A percentile compares a stretch with the other conserved stretches of the same genome.
phyloP scores from a whole-genome alignment of 1,140 invertebrate genomes.

The Meteorus sp. region DNA sequence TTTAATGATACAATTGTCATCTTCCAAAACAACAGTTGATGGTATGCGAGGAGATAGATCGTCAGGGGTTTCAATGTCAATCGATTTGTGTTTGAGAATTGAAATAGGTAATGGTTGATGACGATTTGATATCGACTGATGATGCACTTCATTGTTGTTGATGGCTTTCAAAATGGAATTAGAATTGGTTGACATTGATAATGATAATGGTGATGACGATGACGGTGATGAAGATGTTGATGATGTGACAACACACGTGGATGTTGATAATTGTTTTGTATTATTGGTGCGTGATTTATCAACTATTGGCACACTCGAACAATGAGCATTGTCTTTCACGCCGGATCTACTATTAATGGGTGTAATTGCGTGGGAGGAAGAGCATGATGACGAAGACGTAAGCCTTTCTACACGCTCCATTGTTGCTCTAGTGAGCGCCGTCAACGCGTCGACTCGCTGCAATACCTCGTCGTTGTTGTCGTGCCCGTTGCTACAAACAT shows the following conservation, averaged over 20 bases:
- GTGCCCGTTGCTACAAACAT: constrained; percentile 20
- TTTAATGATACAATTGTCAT: constrained; percentile 55
- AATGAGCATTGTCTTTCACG: not conserved
- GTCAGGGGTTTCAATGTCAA: constrained; percentile 60
- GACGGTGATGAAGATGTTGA: not conserved
- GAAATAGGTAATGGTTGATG: constrained; percentile 65
- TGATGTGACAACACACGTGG: not conserved
- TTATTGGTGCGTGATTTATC: constrained; percentile 28
- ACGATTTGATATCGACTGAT: constrained; percentile 32
- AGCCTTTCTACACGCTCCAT: constrained; percentile 69
- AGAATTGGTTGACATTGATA: constrained; percentile 4
- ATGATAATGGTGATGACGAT: not conserved
- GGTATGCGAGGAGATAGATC: constrained; percentile 36
- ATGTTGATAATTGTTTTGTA: constrained; percentile 33
- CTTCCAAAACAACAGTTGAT: constrained; percentile 14
- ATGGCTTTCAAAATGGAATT: constrained; percentile 40
- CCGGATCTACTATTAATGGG: constrained; percentile 25
- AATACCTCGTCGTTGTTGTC: constrained; percentile 59
- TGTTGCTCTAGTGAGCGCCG: constrained; percentile 68
- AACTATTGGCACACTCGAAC: constrained; percentile 5
- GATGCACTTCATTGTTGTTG: constrained; percentile 56
- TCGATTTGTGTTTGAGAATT: constrained; percentile 77
- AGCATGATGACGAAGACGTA: constrained; percentile 42
- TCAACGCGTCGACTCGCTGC: constrained; percentile 66
- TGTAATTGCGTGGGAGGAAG: constrained; percentile 46